Evolutionary conservation across 1,140 invertebrate species (phyloP).

Genomic region (Gerris buenoi): DNA sequence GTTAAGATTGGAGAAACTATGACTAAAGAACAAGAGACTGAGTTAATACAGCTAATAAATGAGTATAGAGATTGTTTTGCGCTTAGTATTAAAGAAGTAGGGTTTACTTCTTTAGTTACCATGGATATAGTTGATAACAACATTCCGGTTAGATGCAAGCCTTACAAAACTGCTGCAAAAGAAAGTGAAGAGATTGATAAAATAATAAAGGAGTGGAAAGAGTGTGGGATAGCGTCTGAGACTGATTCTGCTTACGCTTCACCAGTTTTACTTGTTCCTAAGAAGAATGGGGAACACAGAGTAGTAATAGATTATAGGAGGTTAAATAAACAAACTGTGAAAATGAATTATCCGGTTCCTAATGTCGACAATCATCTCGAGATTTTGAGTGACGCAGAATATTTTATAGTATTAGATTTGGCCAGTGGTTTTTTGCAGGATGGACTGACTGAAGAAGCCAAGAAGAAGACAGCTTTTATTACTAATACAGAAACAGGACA

Average conservation of each 20-base stretch:
- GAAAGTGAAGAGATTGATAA: neutral
- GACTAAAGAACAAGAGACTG: neutral
- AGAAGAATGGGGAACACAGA: conserved; percentile 15
- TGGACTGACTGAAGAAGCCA: neutral
- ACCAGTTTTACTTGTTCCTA: conserved; percentile 20
- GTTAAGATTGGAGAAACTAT: neutral
- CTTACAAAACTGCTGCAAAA: neutral
- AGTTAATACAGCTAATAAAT: neutral
- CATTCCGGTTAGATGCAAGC: neutral
- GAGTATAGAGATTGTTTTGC: neutral
- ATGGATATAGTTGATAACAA: neutral
- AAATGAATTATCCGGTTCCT: conserved; percentile 17
- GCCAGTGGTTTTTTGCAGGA: neutral
- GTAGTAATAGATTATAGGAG: conserved; percentile 19
- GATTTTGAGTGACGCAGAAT: conserved; percentile 6
- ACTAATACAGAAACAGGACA: neutral
- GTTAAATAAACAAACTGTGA: conserved; percentile 17
- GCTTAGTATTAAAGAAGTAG: neutral
- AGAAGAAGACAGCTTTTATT: neutral
- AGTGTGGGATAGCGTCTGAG: neutral
- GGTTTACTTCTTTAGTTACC: neutral
- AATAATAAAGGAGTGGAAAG: neutral
- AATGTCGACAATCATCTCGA: conserved; percentile 19
- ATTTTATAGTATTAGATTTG: conserved; percentile 13
- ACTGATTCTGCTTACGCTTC: conserved; percentile 20